Evolutionary conservation across 2,797 vertebrate species (phyloP).

Genomic region (Platalea minor): DNA sequence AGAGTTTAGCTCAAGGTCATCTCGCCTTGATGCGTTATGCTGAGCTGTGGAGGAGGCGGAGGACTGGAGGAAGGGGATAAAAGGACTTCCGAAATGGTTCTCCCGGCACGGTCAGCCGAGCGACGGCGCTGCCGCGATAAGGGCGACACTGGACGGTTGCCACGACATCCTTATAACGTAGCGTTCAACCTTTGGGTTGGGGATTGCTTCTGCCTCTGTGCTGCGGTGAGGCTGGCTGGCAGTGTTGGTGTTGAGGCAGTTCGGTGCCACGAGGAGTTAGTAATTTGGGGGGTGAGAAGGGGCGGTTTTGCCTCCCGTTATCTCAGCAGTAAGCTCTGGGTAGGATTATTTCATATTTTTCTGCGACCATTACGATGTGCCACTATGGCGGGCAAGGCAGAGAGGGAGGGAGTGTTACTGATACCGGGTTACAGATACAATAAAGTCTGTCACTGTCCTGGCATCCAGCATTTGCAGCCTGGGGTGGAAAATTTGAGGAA

Average conservation of each 20-base stretch:
- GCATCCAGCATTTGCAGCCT: constrained; percentile 76
- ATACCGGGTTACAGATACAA: constrained; percentile 82
- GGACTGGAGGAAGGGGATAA: constrained; percentile 73
- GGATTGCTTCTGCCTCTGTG: constrained; percentile 34
- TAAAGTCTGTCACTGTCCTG: constrained; percentile 77
- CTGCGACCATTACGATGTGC: constrained; percentile 65
- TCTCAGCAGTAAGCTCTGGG: constrained; percentile 55
- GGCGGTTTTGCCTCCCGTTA: constrained; percentile 52
- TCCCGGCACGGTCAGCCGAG: constrained; percentile 62
- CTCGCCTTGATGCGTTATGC: constrained; percentile 48
- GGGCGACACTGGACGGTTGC: constrained; percentile 64
- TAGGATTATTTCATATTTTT: constrained; percentile 69
- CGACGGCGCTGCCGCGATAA: constrained; percentile 61
- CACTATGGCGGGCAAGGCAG: constrained; percentile 69
- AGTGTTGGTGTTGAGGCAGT: not conserved
- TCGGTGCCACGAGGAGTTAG: constrained; percentile 60
- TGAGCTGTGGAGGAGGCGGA: constrained; percentile 66
- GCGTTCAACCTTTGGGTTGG: constrained; percentile 30
- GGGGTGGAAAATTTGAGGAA: constrained; percentile 86
- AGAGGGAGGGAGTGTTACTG: constrained; percentile 76
- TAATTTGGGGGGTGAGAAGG: constrained; percentile 50
- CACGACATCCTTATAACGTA: constrained; percentile 56
- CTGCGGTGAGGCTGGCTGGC: constrained; percentile 36
- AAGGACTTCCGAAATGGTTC: constrained; percentile 74
- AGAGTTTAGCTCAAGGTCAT: constrained; percentile 73